Conservation (phyloP, 2,113 vertebrate genomes). For the Pogona vitticeps region DNA sequence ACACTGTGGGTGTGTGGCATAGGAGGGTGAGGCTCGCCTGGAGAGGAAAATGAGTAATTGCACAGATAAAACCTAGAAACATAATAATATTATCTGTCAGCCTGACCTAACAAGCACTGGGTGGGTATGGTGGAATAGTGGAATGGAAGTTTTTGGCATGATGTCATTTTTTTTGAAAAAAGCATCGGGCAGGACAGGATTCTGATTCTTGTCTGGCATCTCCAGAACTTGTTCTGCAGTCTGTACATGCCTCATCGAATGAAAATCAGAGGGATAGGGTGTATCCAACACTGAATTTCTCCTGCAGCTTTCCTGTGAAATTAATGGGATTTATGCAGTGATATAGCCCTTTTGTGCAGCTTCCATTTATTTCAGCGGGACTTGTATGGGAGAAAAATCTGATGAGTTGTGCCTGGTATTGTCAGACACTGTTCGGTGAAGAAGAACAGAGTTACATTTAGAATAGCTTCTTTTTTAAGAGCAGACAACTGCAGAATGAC, state of each 20-base stretch:
- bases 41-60: conserved; percentile 71
- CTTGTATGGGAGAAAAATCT: not conserved
- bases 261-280: not conserved
- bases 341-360: not conserved
- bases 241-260: not conserved
- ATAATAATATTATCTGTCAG: conserved; percentile 67
- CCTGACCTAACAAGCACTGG: conserved; percentile 70
- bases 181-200: conserved; percentile 48
- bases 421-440: not conserved
- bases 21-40: conserved; percentile 58
- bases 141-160: conserved; percentile 59
- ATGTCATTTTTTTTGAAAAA: conserved; percentile 65
- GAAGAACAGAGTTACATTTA: not conserved
- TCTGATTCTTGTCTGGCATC: conserved; percentile 46
- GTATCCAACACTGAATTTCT: fast-evolving
- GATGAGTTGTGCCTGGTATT: not conserved
- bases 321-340: not conserved
- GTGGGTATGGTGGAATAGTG: conserved; percentile 49
- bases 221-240: conserved; percentile 34
- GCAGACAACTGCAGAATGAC: not conserved
- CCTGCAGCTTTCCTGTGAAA: not conserved
- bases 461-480: not conserved
- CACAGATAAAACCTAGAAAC: conserved; percentile 71
- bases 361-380: not conserved
- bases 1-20: conserved; percentile 24